Percentiles rank a stretch among this genome's conserved stretches.
These are phyloP conservation scores for Oreotrochilus melanogaster DNA, from an alignment of 2,113 vertebrate genomes.

Conservation along the genomic window DNA sequence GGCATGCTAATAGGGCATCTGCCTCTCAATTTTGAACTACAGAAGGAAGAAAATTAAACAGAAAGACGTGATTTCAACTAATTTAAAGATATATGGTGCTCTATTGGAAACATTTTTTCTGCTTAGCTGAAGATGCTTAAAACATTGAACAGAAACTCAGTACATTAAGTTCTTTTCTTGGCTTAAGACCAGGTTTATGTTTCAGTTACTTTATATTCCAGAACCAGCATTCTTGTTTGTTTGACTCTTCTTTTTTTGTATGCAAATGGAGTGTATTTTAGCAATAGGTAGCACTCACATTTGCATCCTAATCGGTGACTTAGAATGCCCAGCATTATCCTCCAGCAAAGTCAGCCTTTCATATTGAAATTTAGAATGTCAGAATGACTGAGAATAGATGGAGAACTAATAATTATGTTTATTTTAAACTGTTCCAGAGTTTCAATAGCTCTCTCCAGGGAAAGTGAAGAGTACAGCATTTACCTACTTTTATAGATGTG, in stretches of 20 bases:
- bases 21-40: background rate
- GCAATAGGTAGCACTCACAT: conserved; percentile 31
- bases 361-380: conserved; percentile 53
- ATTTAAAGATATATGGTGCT: background rate
- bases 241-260: background rate
- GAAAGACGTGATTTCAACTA: background rate
- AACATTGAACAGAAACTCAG: background rate
- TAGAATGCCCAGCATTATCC: conserved; percentile 39
- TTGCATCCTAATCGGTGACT: conserved; percentile 52
- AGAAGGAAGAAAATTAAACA: background rate
- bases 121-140: background rate
- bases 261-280: conserved; percentile 39
- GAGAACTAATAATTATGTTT: conserved; percentile 51
- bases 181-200: background rate
- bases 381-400: conserved; percentile 30
- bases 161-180: background rate
- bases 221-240: background rate
- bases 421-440: conserved; percentile 29
- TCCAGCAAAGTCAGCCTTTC: conserved; percentile 54
- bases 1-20: background rate
- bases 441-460: background rate
- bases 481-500: background rate
- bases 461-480: background rate
- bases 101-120: background rate
- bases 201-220: background rate